These are phyloP conservation scores for Parauchenoglanis ngamensis DNA, from an alignment of 2,797 vertebrate genomes.

Conservation along the genomic window DNA sequence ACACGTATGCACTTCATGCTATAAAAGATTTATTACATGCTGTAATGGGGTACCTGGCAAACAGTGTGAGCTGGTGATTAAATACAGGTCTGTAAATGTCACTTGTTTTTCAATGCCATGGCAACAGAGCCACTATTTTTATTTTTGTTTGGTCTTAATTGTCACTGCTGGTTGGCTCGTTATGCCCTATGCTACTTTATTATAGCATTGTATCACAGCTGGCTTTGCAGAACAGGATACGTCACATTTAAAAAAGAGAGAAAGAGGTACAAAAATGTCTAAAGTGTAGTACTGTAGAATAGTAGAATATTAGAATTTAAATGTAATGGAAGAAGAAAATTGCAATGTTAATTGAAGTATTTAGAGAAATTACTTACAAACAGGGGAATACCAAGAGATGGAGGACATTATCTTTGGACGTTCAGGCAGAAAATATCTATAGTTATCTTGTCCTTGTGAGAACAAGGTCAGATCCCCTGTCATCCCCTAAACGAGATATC, in stretches of 20 bases:
- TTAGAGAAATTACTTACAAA: not conserved
- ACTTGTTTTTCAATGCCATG: constrained; percentile 71
- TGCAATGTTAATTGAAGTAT: not conserved
- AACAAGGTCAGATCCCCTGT: not conserved
- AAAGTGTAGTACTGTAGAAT: not conserved
- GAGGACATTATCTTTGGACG: not conserved
- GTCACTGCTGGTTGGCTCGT: constrained; percentile 60
- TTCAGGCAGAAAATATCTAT: not conserved
- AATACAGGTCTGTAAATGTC: constrained; percentile 75
- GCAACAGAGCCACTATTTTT: constrained; percentile 70
- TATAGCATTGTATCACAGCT: constrained; percentile 23
- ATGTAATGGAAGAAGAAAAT: not conserved
- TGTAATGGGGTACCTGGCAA: constrained; percentile 72
- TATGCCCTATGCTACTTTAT: constrained; percentile 46
- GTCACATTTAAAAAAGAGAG: constrained; percentile 23
- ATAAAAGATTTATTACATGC: constrained; percentile 74
- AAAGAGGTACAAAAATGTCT: not conserved
- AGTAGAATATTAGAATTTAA: not conserved
- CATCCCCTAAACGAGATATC: not conserved
- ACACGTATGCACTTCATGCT: constrained; percentile 32
- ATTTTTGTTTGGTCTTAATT: constrained; percentile 66
- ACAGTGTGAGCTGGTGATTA: constrained; percentile 60
- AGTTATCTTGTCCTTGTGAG: not conserved
- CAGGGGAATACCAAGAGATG: not conserved
- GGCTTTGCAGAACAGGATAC: constrained; percentile 32